Evolutionary conservation across 1,140 invertebrate species (phyloP), one percentile per base, ranked within the genome.

Genomic region (Meloidogyne floridensis): DNA sequence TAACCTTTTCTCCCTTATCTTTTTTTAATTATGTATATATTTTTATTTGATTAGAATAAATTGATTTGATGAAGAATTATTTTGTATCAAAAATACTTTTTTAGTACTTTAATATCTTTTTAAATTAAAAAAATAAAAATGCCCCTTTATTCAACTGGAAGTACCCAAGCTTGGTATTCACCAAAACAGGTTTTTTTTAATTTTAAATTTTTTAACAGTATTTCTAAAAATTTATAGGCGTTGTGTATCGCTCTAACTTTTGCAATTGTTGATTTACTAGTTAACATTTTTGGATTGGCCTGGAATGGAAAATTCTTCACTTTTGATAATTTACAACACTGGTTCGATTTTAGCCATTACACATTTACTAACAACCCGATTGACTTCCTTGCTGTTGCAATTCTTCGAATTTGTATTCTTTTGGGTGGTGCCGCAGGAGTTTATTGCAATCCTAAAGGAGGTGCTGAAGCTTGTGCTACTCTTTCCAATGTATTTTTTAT

Each of bases 221-320:
- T 32, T 32, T 32, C 1, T 32, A 32, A 47, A 47, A 3, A 47
- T 6, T 47, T 47, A 65, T 82, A 87, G 70, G 87, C 87, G 0
- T 71, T 88, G 3, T 82, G 80, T 59, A 82, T 89, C 13, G 83
- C 88, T 2, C 42, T 86, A 7, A 73, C 77, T 32, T 88, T 88
- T 70, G 80, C 70, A 69, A 59, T 82, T 32, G 20, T 89, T 42
- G 87, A 89, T 65, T 11, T 87, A 11, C n/a, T 74, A 15, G 82
- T 89, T 32, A 86, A 83, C 32, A 72, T 89, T 20, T 83, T 89
- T 42, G 88, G 88, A 10, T 80, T 89, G 53, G 87, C 89, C 11
- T 89, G 88, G 88, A 84, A 89, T 81, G 89, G 89, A 72, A 83
- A 83, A 59, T 86, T 86, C 80, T 89, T 90, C 56, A 87, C 89